These are phyloP conservation scores for Malacoctenus gilli DNA, from an alignment of 2,797 vertebrate species.

Conservation along the genomic window DNA sequence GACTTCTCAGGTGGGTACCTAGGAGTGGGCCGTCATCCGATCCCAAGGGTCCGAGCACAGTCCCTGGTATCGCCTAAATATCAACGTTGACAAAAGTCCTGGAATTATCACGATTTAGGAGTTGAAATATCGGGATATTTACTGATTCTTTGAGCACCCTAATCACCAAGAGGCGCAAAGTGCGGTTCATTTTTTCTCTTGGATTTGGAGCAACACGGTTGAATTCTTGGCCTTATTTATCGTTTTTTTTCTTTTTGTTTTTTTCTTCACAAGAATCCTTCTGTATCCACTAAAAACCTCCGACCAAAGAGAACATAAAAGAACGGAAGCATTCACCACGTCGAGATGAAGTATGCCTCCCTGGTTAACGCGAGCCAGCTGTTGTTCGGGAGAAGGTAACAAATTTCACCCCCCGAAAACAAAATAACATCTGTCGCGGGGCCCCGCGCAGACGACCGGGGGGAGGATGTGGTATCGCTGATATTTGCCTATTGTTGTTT, in stretches of 20 bases:
- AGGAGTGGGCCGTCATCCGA: no score
- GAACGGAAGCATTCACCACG: constrained; percentile 54
- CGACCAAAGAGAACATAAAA: constrained; percentile 41
- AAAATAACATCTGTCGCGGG: constrained; percentile 58
- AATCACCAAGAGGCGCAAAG: constrained; percentile 15
- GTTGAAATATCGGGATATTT: no score
- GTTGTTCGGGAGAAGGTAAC: constrained; percentile 58
- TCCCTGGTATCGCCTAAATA: no score
- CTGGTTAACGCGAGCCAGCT: constrained; percentile 69
- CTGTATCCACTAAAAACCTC: constrained; percentile 41
- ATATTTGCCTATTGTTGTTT: constrained; percentile 65
- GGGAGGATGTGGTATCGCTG: constrained; percentile 55
- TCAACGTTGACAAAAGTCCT: no score
- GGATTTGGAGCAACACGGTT: constrained; percentile 26
- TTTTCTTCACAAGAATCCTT: constrained; percentile 32
- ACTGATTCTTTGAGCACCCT: no score
- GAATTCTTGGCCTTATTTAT: no score
- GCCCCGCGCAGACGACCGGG: constrained; percentile 50
- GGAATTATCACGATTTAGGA: no score
- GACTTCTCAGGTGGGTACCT: no score
- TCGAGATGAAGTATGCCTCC: constrained; percentile 42
- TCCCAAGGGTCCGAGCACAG: no score
- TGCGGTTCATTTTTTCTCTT: constrained; percentile 26
- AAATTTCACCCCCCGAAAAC: constrained; percentile 54
- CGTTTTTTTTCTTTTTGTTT: no score